Percentiles rank a stretch among this genome's conserved stretches.
Evolutionary conservation across 2,113 vertebrate species (phyloP).

Genomic region (Xiphophorus couchianus): DNA sequence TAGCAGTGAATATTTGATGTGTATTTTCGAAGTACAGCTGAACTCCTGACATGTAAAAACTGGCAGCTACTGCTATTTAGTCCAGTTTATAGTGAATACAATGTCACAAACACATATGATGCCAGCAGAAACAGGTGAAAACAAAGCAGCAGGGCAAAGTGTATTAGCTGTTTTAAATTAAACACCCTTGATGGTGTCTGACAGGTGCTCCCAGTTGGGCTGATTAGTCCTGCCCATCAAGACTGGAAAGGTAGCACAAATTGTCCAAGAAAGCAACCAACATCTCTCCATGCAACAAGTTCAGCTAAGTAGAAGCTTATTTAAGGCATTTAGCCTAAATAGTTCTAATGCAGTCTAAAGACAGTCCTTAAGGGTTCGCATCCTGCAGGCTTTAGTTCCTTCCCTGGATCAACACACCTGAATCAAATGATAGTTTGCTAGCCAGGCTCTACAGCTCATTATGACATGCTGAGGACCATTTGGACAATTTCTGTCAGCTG

Average conservation of each 20-base stretch:
- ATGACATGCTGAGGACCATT: no score
- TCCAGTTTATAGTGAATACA: neutral
- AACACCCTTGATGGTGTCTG: neutral
- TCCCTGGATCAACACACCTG: no score
- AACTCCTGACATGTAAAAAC: neutral
- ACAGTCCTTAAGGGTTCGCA: no score
- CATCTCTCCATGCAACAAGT: neutral
- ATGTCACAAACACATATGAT: neutral
- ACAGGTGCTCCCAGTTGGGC: neutral
- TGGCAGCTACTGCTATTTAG: neutral
- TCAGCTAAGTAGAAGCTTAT: neutral
- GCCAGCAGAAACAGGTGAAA: neutral
- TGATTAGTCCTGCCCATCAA: neutral
- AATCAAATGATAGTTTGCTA: no score
- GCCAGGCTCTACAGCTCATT: no score
- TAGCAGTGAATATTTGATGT: neutral
- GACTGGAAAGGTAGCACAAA: neutral
- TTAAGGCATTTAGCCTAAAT: neutral
- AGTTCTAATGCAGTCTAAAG: neutral
- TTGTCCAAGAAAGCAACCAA: neutral
- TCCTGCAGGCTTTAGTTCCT: no score
- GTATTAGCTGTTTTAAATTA: neutral
- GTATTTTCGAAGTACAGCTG: neutral
- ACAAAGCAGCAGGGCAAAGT: neutral
- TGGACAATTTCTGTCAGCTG: no score